Evolutionary conservation across 2,888 invertebrate species (phyloP).

Genomic region (Rotaria magnacalcarata): DNA sequence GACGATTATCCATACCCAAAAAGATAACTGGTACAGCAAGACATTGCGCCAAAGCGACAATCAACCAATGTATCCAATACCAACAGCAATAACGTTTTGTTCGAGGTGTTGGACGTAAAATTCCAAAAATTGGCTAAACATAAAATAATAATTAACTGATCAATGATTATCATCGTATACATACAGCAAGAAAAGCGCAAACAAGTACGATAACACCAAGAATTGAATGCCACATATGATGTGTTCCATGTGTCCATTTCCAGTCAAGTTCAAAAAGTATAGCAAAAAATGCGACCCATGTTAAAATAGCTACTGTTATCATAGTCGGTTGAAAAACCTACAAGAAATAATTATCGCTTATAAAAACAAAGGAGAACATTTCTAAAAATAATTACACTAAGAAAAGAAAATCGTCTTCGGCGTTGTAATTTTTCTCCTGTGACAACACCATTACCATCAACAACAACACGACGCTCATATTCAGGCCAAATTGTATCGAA

Average conservation of each 20-base stretch:
- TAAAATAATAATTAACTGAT: too few species aligned
- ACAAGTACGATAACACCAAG: conserved; percentile 45
- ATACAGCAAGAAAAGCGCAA: conserved; percentile 42
- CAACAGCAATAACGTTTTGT: conserved; percentile 37
- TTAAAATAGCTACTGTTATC: conserved; percentile 41
- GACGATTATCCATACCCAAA: conserved; percentile 78
- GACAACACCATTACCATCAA: not conserved
- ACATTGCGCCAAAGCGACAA: conserved; percentile 44
- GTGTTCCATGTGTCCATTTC: conserved; percentile 41
- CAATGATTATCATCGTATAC: not conserved
- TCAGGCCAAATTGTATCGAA: conserved; percentile 45
- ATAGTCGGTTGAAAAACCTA: conserved; percentile 43
- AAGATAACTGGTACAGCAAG: conserved; percentile 80
- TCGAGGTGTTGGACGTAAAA: conserved; percentile 39
- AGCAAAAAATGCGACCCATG: conserved; percentile 40
- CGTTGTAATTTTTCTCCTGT: not conserved
- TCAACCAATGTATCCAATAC: conserved; percentile 46
- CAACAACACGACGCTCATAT: conserved; percentile 38
- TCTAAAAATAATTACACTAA: not conserved
- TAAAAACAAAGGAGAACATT: too few species aligned
- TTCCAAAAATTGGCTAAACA: conserved; percentile 42
- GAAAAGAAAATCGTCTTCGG: not conserved
- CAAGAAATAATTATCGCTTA: not conserved
- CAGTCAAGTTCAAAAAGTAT: conserved; percentile 43
- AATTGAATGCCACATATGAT: conserved; percentile 44